Percentiles rank a stretch among this genome's conserved stretches.
Evolutionary conservation across 2,888 invertebrate species (phyloP).

Genomic region (Drosophila setosimentum): DNA sequence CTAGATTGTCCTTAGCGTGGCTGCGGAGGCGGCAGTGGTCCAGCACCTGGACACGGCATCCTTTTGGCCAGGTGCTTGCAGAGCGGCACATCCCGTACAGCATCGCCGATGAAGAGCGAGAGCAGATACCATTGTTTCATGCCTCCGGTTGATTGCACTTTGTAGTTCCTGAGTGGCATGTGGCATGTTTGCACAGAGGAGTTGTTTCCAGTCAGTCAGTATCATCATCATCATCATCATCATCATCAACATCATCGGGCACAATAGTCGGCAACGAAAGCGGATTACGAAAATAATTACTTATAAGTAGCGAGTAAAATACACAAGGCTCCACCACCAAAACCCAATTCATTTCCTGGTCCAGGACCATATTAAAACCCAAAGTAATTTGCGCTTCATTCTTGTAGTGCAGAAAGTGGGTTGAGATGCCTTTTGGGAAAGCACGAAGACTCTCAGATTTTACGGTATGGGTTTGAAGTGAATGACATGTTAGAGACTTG

Average conservation of each 20-base stretch:
- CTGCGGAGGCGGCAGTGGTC: slow-evolving; percentile 82
- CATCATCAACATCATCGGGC: slow-evolving; percentile 16
- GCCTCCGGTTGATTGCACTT: slow-evolving; percentile 89
- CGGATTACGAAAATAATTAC: slow-evolving; percentile 84
- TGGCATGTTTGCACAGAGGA: slow-evolving; percentile 33
- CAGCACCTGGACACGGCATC: slow-evolving; percentile 86
- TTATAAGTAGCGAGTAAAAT: slow-evolving; percentile 80
- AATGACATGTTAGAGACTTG: slow-evolving; percentile 18
- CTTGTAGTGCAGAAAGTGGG: slow-evolving; percentile 4
- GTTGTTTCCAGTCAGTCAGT: slow-evolving; percentile 31
- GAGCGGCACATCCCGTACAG: slow-evolving; percentile 91
- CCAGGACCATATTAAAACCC: slow-evolving; percentile 45
- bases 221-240: slow-evolving; percentile 15
- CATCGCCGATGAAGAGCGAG: slow-evolving; percentile 94
- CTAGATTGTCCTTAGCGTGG: slow-evolving; percentile 64
- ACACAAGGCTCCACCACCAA: slow-evolving; percentile 45
- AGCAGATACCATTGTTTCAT: slow-evolving; percentile 93
- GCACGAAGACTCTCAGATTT: not conserved
- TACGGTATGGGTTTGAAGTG: not conserved
- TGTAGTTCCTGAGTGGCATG: slow-evolving; percentile 89
- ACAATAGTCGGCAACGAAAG: slow-evolving; percentile 72
- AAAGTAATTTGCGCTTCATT: slow-evolving; percentile 41
- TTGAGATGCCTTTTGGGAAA: not conserved
- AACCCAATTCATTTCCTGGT: slow-evolving; percentile 16
- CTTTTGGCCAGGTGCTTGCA: slow-evolving; percentile 93